Evolutionary conservation across 2,113 vertebrate genomes (phyloP).

Genomic region (Hippocampus comes): DNA sequence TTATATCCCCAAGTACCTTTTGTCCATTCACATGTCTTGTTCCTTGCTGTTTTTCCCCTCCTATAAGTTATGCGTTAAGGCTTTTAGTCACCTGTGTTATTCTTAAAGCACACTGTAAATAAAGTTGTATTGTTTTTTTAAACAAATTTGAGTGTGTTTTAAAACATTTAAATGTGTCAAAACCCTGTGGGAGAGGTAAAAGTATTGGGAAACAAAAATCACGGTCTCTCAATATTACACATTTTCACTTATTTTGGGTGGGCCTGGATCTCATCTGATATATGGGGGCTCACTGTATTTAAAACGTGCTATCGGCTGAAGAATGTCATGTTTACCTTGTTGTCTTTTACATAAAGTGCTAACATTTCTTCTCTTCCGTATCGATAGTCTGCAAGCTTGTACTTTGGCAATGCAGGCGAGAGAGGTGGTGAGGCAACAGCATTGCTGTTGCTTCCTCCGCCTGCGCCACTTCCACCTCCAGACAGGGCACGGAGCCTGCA

Average conservation of each 20-base stretch:
- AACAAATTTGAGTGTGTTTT: no score
- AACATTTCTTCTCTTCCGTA: slow-evolving; percentile 99
- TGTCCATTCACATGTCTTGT: no score
- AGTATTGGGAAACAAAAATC: no score
- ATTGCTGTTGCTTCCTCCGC: slow-evolving; percentile 55
- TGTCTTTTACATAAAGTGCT: slow-evolving; percentile 99
- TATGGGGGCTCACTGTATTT: background rate
- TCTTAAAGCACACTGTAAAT: no score
- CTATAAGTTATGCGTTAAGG: no score
- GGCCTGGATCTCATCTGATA: background rate
- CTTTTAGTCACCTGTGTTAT: no score
- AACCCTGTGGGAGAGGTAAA: no score
- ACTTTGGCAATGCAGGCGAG: slow-evolving; percentile 96
- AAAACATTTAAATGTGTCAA: no score
- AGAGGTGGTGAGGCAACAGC: slow-evolving; percentile 90
- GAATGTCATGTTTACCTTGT: slow-evolving; percentile 78
- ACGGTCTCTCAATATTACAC: background rate
- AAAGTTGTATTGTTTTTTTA: no score
- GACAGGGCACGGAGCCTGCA: slow-evolving; percentile 94
- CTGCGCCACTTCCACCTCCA: slow-evolving; percentile 75
- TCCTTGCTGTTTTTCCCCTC: no score
- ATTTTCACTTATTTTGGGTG: background rate
- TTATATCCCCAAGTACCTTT: no score
- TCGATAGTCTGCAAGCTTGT: slow-evolving; percentile 98
- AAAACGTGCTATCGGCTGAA: background rate